Evolutionary conservation across 2,888 invertebrate species (phyloP).

Genomic region (Anoplius nigerrimus): DNA sequence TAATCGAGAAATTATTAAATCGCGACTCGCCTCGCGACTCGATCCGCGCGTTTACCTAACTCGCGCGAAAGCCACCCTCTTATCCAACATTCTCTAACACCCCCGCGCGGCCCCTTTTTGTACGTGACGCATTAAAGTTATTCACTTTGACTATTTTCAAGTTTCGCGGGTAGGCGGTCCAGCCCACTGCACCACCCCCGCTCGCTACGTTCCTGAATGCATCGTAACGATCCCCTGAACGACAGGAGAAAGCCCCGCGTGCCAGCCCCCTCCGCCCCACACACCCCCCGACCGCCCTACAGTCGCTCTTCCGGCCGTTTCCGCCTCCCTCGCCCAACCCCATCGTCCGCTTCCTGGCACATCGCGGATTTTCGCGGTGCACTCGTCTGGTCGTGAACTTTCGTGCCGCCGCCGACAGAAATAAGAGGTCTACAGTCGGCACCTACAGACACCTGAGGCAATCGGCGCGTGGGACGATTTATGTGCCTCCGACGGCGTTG

Average conservation of each 20-base stretch:
- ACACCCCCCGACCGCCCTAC: slow-evolving; percentile 7
- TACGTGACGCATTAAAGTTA: slow-evolving; percentile 43
- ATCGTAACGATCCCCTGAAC: slow-evolving; percentile 41
- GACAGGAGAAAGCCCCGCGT: slow-evolving; percentile 16
- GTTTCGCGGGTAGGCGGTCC: slow-evolving; percentile 35
- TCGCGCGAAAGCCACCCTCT: no score
- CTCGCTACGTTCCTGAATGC: slow-evolving; percentile 40
- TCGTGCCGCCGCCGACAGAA: slow-evolving; percentile 16
- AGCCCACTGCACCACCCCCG: slow-evolving; percentile 30
- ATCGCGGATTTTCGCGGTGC: slow-evolving; percentile 34
- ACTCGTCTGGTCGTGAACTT: slow-evolving; percentile 28
- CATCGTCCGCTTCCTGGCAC: slow-evolving; percentile 36
- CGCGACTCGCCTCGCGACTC: not conserved
- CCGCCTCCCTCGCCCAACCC: not conserved
- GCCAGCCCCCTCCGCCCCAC: slow-evolving; percentile 16
- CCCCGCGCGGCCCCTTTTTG: no score
- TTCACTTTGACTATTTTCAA: slow-evolving; percentile 55
- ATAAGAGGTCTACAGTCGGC: slow-evolving; percentile 16
- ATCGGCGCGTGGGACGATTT: no score
- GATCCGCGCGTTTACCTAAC: no score
- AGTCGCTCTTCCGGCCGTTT: slow-evolving; percentile 4
- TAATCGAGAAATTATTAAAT: no score
- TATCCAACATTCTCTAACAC: no score
- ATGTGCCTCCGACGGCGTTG: no score
- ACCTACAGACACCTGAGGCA: no score